A percentile compares a stretch with the other conserved stretches of the same genome.
phyloP scores from a whole-genome alignment of 2,797 vertebrate species.

The Muraenolepis orangiensis region DNA sequence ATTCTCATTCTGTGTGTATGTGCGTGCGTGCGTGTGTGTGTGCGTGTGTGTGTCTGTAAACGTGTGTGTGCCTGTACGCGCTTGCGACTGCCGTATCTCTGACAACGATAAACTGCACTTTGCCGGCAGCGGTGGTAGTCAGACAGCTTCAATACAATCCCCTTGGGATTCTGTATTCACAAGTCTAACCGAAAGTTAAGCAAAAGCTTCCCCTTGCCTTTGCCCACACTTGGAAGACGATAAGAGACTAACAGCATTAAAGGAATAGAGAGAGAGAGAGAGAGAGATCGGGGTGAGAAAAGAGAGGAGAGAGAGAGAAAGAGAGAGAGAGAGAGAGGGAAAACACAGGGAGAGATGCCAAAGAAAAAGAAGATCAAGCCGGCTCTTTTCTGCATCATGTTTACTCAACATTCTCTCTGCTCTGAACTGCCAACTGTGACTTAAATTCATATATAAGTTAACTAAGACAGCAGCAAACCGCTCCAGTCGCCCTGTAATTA shows the following conservation, averaged over 20 bases:
- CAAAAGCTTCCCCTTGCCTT: neutral
- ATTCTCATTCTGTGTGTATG: neutral
- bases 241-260: neutral
- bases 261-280: neutral
- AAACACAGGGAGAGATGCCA: conserved; percentile 8
- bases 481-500: neutral
- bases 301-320: neutral
- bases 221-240: neutral
- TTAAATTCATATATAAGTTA: too few relatives aligned
- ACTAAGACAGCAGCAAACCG: neutral
- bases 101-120: conserved; percentile 1
- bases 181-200: neutral
- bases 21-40: neutral
- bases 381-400: conserved; percentile 3
- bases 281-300: neutral
- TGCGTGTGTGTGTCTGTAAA: neutral
- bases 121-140: conserved; percentile 3
- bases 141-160: neutral
- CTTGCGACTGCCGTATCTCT: conserved; percentile 1
- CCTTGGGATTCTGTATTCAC: neutral
- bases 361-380: neutral
- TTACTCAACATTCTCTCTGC: conserved; percentile 17
- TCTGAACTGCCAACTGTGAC: neutral
- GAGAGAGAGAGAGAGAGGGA: neutral
- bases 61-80: neutral